phyloP scores from a whole-genome alignment of 2,888 invertebrate genomes.

The Melinaea marsaeus region DNA sequence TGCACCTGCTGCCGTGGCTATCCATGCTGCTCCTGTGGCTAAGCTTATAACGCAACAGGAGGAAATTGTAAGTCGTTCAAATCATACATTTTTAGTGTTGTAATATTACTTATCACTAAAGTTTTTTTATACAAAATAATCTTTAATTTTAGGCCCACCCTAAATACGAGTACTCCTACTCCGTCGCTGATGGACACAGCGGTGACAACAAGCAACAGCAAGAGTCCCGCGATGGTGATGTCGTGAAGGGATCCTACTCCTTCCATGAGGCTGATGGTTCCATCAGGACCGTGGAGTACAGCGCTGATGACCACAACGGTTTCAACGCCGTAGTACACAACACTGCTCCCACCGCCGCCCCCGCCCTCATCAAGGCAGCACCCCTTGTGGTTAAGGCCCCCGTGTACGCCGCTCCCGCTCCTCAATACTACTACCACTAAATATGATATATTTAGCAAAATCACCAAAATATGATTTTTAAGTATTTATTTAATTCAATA shows the following conservation, averaged over 20 bases:
- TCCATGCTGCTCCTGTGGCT: conserved; percentile 35
- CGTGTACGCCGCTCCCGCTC: conserved; percentile 40
- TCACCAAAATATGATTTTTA: conserved; percentile 7
- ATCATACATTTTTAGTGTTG: too few relatives aligned
- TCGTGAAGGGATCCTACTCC: conserved; percentile 70
- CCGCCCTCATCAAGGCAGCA: conserved; percentile 51
- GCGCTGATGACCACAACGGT: conserved; percentile 70
- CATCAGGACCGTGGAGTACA: conserved; percentile 70
- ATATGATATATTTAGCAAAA: conserved; percentile 6
- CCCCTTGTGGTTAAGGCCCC: conserved; percentile 42
- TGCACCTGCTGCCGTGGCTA: conserved; percentile 35
- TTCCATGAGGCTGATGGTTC: conserved; percentile 73
- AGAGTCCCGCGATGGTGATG: conserved; percentile 70
- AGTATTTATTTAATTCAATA: too few relatives aligned
- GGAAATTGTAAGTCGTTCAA: conserved; percentile 34
- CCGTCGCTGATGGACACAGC: conserved; percentile 71
- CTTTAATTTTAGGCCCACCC: conserved; percentile 45
- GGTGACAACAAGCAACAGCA: conserved; percentile 74
- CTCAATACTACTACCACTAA: conserved; percentile 49
- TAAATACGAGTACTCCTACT: conserved; percentile 68
- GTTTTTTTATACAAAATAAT: neutral
- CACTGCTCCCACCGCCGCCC: conserved; percentile 54
- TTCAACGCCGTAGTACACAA: conserved; percentile 63
- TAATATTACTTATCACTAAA: too few relatives aligned
- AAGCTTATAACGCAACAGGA: conserved; percentile 39